These are phyloP conservation scores for Hyperopisus bebe DNA, from an alignment of 2,113 vertebrate species.

Conservation along the genomic window DNA sequence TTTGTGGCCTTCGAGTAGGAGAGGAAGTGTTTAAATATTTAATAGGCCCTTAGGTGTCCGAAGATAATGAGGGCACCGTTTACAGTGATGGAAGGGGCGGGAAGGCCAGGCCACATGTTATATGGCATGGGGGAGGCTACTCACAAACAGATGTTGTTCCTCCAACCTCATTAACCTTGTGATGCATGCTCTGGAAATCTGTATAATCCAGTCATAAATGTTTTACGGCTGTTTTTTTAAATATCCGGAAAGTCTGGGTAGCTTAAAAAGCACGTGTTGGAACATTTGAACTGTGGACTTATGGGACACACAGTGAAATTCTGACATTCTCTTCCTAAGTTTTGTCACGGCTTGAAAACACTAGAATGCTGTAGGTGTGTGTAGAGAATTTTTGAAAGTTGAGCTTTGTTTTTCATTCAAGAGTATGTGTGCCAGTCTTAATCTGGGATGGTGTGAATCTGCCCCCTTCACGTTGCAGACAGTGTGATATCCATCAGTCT, in stretches of 20 bases:
- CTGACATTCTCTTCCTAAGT: neutral
- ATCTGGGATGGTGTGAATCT: neutral
- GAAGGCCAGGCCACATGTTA: neutral
- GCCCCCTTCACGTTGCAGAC: neutral
- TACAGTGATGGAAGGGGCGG: neutral
- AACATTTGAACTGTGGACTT: neutral
- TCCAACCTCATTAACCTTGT: constrained; percentile 1
- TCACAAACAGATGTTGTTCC: neutral
- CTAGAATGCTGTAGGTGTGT: neutral
- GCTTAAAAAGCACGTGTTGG: neutral
- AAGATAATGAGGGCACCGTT: neutral
- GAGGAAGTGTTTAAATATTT: constrained; percentile 9
- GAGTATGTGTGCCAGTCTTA: neutral
- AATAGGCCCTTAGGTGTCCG: constrained; percentile 10
- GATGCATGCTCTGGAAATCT: neutral
- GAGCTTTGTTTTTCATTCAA: neutral
- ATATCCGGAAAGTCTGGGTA: neutral
- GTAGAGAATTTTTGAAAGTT: neutral
- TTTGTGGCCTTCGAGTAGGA: neutral
- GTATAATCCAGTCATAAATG: neutral
- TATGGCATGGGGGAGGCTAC: constrained; percentile 4
- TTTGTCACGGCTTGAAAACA: neutral
- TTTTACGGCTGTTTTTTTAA: neutral
- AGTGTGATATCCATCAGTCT: neutral
- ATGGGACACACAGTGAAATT: neutral